Evolutionary conservation across 2,888 invertebrate genomes (phyloP).

Genomic region (Abrostola triplasia): DNA sequence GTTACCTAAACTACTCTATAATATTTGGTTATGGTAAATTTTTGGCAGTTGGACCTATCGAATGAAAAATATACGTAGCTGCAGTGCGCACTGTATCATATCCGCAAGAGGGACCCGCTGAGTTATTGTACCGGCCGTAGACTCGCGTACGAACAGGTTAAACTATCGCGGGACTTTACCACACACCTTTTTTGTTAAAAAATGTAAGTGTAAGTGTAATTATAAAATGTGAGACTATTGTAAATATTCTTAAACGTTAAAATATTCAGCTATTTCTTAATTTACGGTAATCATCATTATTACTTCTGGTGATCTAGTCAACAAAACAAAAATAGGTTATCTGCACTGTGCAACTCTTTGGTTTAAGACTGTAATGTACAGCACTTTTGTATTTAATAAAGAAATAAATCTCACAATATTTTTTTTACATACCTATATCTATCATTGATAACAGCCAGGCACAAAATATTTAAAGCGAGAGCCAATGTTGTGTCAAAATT

Average conservation of each 20-base stretch:
- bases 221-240: too few species aligned
- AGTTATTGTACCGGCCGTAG: constrained; percentile 68
- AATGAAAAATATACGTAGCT: constrained; percentile 64
- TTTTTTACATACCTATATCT: neutral
- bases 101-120: constrained; percentile 65
- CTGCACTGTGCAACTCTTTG: too few species aligned
- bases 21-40: constrained; percentile 34
- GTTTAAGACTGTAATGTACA: too few species aligned
- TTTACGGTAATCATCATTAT: too few species aligned
- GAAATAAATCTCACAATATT: too few species aligned
- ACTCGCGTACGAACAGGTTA: constrained; percentile 45
- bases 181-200: neutral
- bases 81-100: constrained; percentile 71
- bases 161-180: neutral
- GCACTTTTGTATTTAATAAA: too few species aligned
- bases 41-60: constrained; percentile 36
- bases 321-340: too few species aligned
- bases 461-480: neutral
- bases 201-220: too few species aligned
- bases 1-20: constrained; percentile 26
- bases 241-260: too few species aligned
- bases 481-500: constrained; percentile 11
- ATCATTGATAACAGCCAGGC: too few species aligned
- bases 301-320: too few species aligned
- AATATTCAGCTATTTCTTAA: too few species aligned